These are phyloP conservation scores for Casuarius casuarius DNA, from an alignment of 2,113 vertebrate genomes.

Conservation along the genomic window DNA sequence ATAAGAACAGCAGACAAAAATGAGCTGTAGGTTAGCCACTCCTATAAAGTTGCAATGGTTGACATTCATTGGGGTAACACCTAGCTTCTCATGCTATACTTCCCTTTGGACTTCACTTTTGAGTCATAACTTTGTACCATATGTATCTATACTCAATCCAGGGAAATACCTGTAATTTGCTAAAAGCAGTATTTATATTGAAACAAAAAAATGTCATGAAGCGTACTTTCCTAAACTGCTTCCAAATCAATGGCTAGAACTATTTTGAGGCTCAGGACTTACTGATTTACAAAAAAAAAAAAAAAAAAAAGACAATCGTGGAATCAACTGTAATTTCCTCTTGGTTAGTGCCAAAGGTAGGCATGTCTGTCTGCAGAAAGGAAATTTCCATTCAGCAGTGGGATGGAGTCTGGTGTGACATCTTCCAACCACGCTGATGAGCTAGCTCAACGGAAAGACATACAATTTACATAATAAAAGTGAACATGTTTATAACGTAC, in stretches of 20 bases:
- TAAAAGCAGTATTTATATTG: not conserved
- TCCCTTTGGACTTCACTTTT: not conserved
- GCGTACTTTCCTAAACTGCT: not conserved
- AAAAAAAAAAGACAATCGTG: not conserved
- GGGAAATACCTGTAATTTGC: not conserved
- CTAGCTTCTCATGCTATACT: not conserved
- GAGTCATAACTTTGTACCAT: not conserved
- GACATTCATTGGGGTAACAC: not conserved
- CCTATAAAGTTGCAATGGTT: constrained; percentile 1
- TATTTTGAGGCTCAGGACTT: not conserved
- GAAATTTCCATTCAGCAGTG: not conserved
- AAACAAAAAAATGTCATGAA: not conserved
- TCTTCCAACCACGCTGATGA: not conserved
- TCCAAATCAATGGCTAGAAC: not conserved
- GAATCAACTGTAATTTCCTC: not conserved
- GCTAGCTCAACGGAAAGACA: not conserved
- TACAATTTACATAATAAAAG: not conserved
- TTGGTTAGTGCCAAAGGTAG: not conserved
- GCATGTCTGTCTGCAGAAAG: not conserved
- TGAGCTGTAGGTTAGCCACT: not conserved
- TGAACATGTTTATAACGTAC: not conserved
- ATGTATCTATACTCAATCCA: not conserved
- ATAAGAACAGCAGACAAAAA: not conserved
- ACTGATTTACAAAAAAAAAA: not conserved
- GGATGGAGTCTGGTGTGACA: not conserved